Percentiles rank a stretch among this genome's conserved stretches.
Evolutionary conservation across 2,113 vertebrate genomes (phyloP).

Genomic region (Rhinichthys klamathensis): DNA sequence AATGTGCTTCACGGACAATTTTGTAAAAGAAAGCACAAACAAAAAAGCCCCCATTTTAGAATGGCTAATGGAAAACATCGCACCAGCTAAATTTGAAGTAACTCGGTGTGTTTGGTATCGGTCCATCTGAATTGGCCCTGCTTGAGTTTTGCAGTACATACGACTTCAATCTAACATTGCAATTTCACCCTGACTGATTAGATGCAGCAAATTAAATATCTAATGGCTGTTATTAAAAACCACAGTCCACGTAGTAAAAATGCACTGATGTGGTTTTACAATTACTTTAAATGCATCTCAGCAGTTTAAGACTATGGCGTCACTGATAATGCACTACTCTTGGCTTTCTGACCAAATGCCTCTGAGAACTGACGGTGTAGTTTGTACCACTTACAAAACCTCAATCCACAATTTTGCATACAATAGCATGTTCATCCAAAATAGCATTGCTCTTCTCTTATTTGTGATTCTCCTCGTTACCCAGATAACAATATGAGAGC

Average conservation of each 20-base stretch:
- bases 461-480: not conserved
- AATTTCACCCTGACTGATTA: constrained; percentile 51
- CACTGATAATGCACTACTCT: constrained; percentile 46
- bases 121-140: constrained; percentile 2
- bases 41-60: constrained; percentile 27
- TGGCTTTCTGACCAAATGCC: constrained; percentile 38
- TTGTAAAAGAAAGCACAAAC: constrained; percentile 45
- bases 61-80: constrained; percentile 39
- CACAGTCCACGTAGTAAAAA: constrained; percentile 47
- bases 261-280: constrained; percentile 51
- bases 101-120: constrained; percentile 29
- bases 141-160: constrained; percentile 40
- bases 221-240: constrained; percentile 45
- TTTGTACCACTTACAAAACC: not conserved
- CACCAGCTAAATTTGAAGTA: constrained; percentile 4
- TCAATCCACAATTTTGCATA: not conserved
- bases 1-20: constrained; percentile 55
- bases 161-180: constrained; percentile 40
- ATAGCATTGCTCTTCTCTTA: not conserved
- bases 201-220: constrained; percentile 50
- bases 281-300: constrained; percentile 43
- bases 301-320: constrained; percentile 45
- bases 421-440: not conserved
- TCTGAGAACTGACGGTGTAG: constrained; percentile 15
- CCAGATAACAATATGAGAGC: not conserved